Percentiles rank a stretch among this genome's conserved stretches.
phyloP scores from a whole-genome alignment of 2,113 vertebrate genomes.

The Nibea coibor region DNA sequence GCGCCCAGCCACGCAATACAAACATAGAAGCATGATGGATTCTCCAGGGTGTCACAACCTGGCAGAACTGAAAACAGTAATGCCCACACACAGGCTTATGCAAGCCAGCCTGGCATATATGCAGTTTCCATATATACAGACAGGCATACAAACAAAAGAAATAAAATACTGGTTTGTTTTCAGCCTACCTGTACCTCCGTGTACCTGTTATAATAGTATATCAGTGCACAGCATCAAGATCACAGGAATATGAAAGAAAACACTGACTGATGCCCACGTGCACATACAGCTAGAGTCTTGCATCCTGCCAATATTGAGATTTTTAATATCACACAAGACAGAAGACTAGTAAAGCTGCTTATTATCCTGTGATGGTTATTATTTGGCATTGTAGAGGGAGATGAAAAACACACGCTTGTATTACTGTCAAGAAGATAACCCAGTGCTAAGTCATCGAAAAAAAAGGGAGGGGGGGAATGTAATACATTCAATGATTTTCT shows the following conservation, averaged over 20 bases:
- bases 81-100: background rate
- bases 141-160: background rate
- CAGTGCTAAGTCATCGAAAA: conserved; percentile 29
- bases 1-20: conserved; percentile 39
- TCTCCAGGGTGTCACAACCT: conserved; percentile 48
- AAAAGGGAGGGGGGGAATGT: conserved; percentile 6
- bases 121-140: background rate
- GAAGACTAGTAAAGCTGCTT: conserved; percentile 50
- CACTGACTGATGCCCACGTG: background rate
- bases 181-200: background rate
- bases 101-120: background rate
- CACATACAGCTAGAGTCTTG: background rate
- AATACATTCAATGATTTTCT: conserved; percentile 62
- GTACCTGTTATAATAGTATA: background rate
- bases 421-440: conserved; percentile 53
- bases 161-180: background rate
- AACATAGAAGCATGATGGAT: conserved; percentile 56
- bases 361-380: conserved; percentile 40
- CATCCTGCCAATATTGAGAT: conserved; percentile 27
- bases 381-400: conserved; percentile 50
- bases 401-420: conserved; percentile 59
- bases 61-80: background rate
- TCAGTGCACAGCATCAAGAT: background rate
- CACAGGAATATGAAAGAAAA: background rate
- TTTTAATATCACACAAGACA: conserved; percentile 53